Evolutionary conservation across 37 sponge, comb jelly and placozoan genomes (phyloP), one percentile per base, ranked within the genome.

Genomic region (Aphrocallistes beatrix): DNA sequence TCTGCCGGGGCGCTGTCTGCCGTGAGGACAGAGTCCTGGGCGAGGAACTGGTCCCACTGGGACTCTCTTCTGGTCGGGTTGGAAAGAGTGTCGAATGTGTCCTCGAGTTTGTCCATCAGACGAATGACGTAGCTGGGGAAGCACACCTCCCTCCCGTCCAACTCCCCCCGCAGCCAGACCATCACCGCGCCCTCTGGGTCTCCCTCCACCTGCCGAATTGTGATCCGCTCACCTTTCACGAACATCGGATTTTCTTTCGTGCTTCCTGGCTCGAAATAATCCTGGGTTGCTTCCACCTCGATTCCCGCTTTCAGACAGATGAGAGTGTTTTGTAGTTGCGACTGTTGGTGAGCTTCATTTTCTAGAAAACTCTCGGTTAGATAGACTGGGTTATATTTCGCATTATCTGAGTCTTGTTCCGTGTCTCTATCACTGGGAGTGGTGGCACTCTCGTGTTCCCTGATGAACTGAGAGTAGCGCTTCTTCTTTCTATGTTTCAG

Each of bases 31-130:
- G 75, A 60, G 3, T 60, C 75, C 3, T 60, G 75, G 21, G 75
- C 75, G 3, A 28, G 3, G 34, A 21, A 19, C 8, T 6, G 10
- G 10, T 60, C 75, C 34, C 10, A 60, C 6, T 42, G 45, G 10
- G 45, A 42, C 8, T 30, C 75, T 3, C 28, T 19, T 28, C 75
- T 60, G 10, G 13, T 13, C 10, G 75, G 75, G 10, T 19, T 60
- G 6, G 75, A 19, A 60, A 60, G n/a, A 25, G 75, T 60, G 75
- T 60, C 75, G 75, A 60, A 60, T 60, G 75, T 60, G 75, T 60
- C 75, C 75, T 60, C 75, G 8, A 60, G 21, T 8, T 1, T 28
- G 34, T 60, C 75, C 17, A 13, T 30, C n/a, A 60, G 8, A 13
- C 34, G 25, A 1, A 60, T 13, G 17, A 60, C 75, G 21, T 60